A percentile compares a stretch with the other conserved stretches of the same genome.
Conservation (phyloP, 2,888 invertebrate species). For the Ennomos fuscantarius region DNA sequence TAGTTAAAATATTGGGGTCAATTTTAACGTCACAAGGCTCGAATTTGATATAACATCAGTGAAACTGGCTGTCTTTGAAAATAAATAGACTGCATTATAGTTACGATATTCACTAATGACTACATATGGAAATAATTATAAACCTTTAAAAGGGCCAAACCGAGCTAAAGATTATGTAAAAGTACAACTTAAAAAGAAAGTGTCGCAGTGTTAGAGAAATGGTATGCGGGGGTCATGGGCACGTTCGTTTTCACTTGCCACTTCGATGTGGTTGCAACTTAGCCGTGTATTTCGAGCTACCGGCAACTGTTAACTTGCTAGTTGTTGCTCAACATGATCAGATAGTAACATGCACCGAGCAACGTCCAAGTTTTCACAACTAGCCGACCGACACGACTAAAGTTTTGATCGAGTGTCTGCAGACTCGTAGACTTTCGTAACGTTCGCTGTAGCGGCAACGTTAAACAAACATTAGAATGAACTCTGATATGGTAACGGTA, state of each 20-base stretch:
- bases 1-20: no score
- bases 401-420: constrained; percentile 46
- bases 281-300: constrained; percentile 30
- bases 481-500: no score
- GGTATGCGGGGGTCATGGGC: constrained; percentile 53
- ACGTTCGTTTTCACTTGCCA: constrained; percentile 60
- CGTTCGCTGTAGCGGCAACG: constrained; percentile 27
- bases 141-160: not conserved
- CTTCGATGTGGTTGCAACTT: constrained; percentile 45
- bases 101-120: no score
- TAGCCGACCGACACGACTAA: constrained; percentile 35
- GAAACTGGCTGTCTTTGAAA: no score
- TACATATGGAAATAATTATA: not conserved
- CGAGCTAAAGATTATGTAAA: constrained; percentile 1
- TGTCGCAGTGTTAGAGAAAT: constrained; percentile 52
- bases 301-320: constrained; percentile 38
- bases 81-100: no score
- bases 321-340: constrained; percentile 37
- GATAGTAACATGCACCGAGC: constrained; percentile 31
- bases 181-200: constrained; percentile 39
- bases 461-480: constrained; percentile 1
- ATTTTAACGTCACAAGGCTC: no score
- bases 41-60: no score
- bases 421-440: constrained; percentile 58
- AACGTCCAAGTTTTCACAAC: constrained; percentile 39